Percentiles rank a stretch among this genome's conserved stretches.
Evolutionary conservation across 2,888 invertebrate species (phyloP).

Genomic region (Synanthedon myopaeformis): DNA sequence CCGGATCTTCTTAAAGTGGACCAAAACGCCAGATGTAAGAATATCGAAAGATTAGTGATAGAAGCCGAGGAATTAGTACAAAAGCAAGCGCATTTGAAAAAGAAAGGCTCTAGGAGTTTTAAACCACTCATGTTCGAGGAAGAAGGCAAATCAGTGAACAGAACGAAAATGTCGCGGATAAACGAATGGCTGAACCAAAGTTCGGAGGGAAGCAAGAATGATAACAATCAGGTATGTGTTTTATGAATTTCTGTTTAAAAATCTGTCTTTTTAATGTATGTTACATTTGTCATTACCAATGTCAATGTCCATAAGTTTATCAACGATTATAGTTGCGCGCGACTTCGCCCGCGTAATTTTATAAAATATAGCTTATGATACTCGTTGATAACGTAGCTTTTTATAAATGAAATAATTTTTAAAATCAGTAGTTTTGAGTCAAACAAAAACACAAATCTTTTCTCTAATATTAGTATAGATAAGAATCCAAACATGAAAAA

Average conservation of each 20-base stretch:
- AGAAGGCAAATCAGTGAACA: conserved; percentile 52
- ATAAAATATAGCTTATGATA: too few species aligned
- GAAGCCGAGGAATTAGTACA: conserved; percentile 85
- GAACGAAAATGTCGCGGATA: conserved; percentile 75
- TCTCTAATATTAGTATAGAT: too few species aligned
- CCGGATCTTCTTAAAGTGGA: conserved; percentile 60
- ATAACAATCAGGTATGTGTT: conserved; percentile 44
- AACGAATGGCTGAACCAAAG: conserved; percentile 78
- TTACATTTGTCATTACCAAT: conserved; percentile 1
- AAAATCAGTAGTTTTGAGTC: too few species aligned
- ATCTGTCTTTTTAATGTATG: conserved; percentile 3
- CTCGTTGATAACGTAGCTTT: too few species aligned
- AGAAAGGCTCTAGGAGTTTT: conserved; percentile 54
- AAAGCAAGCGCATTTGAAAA: conserved; percentile 66
- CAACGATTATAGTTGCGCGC: too few species aligned
- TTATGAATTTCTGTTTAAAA: too few species aligned
- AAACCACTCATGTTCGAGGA: conserved; percentile 68
- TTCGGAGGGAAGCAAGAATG: conserved; percentile 41
- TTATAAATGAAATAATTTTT: too few species aligned
- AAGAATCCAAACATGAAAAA: too few species aligned
- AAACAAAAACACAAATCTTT: too few species aligned
- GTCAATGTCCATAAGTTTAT: too few species aligned
- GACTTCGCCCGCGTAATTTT: too few species aligned
- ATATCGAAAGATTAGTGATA: conserved; percentile 81
- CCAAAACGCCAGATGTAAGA: conserved; percentile 67